Conservation (phyloP, 1,140 invertebrate species). For the Lysiphlebus fabarum region DNA sequence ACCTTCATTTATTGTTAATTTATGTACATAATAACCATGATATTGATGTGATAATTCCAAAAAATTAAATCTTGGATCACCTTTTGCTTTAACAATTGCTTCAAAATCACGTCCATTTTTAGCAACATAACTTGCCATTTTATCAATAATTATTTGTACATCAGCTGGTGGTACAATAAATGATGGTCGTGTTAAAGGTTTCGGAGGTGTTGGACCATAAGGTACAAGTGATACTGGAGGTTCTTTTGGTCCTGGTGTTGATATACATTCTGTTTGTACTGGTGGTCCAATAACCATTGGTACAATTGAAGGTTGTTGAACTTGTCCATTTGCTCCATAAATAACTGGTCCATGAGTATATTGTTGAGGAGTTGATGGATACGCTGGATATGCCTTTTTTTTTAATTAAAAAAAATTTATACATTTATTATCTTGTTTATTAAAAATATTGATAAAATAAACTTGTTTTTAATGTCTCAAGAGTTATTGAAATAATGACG, state of each 20-base stretch:
- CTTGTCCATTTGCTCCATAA: conserved; percentile 46
- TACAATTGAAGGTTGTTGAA: conserved; percentile 21
- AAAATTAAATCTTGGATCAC: conserved; percentile 82
- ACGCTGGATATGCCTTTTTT: conserved; percentile 42
- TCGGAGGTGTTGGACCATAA: conserved; percentile 47
- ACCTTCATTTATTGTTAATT: conserved; percentile 54
- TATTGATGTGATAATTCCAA: conserved; percentile 70
- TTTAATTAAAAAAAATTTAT: conserved; percentile 7
- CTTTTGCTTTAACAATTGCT: conserved; percentile 79
- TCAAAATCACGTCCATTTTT: conserved; percentile 94
- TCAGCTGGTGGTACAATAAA: conserved; percentile 72
- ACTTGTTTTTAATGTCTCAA: too few species aligned
- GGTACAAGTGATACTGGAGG: conserved; percentile 41
- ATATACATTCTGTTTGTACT: conserved; percentile 6
- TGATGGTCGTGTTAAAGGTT: conserved; percentile 49
- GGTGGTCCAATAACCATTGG: conserved; percentile 23
- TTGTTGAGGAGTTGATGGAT: conserved; percentile 44
- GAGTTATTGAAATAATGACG: too few species aligned
- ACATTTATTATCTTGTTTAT: neutral
- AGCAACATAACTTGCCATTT: conserved; percentile 92
- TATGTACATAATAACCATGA: conserved; percentile 73
- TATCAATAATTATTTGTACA: conserved; percentile 85
- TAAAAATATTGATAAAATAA: neutral
- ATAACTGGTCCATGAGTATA: conserved; percentile 51
- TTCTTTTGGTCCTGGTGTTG: conserved; percentile 33